A percentile compares a stretch with the other conserved stretches of the same genome.
Conservation (phyloP, 2,797 vertebrate genomes). For the Cyclopterus lumpus region DNA sequence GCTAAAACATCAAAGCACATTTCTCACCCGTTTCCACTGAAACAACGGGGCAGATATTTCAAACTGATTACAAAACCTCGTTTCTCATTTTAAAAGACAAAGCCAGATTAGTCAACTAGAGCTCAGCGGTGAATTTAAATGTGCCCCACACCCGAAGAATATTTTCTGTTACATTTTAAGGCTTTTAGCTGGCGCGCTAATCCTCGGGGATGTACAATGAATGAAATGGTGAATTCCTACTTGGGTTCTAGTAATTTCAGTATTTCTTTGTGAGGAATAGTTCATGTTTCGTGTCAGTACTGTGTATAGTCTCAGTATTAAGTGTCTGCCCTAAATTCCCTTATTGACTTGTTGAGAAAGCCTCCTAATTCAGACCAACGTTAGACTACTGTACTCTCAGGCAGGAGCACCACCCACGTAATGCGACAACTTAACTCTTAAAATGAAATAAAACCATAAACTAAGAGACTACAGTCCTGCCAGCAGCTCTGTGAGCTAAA, state of each 20-base stretch:
- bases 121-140: constrained; percentile 38
- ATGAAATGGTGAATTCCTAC: constrained; percentile 16
- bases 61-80: constrained; percentile 51
- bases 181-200: constrained; percentile 38
- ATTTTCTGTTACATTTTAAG: constrained; percentile 36
- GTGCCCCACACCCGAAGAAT: constrained; percentile 34
- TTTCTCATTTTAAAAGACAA: constrained; percentile 63
- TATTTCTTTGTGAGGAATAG: constrained; percentile 44
- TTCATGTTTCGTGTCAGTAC: constrained; percentile 15
- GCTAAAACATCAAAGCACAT: constrained; percentile 54
- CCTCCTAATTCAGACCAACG: neutral
- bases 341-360: constrained; percentile 19
- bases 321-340: constrained; percentile 3
- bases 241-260: constrained; percentile 18
- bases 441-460: neutral
- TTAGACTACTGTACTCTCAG: constrained; percentile 1
- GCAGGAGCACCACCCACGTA: constrained; percentile 10
- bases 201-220: constrained; percentile 34
- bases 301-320: constrained; percentile 18
- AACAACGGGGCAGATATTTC: constrained; percentile 52
- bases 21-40: constrained; percentile 24
- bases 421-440: neutral
- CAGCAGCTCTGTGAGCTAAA: neutral
- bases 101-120: constrained; percentile 53
- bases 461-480: neutral